Evolutionary conservation across 53 echinoderm and acorn worm genomes (phyloP).

Genomic region (Patiria pectinifera): DNA sequence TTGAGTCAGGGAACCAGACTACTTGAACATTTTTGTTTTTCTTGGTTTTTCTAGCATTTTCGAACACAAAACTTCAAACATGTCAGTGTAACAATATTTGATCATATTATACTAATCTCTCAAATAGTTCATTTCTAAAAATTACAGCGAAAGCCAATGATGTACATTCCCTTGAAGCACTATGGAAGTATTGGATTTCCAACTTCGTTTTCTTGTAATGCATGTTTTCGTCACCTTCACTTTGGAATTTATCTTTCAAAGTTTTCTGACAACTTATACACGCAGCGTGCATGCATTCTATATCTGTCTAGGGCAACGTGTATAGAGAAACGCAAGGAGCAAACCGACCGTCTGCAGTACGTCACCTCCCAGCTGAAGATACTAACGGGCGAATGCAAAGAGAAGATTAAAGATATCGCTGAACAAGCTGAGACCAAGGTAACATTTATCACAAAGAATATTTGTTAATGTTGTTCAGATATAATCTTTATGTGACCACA

Average conservation of each 20-base stretch:
- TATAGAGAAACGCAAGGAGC: constrained; percentile 94
- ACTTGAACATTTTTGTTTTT: no score
- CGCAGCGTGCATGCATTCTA: neutral
- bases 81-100: no score
- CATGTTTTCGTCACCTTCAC: no score
- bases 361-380: constrained; percentile 86
- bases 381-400: constrained; percentile 85
- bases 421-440: constrained; percentile 96
- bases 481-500: neutral
- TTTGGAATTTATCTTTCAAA: neutral
- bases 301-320: constrained; percentile 64
- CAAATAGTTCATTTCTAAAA: no score
- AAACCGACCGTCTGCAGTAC: constrained; percentile 87
- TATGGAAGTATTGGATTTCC: no score
- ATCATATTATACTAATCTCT: no score
- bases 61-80: no score
- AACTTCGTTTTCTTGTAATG: no score
- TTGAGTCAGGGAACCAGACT: no score
- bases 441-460: neutral
- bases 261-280: neutral
- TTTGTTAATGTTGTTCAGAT: neutral
- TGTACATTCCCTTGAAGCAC: no score
- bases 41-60: no score
- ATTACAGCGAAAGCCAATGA: no score
- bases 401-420: constrained; percentile 90